Percentiles rank a stretch among this genome's conserved stretches.
These are phyloP conservation scores for Sphenopsis melanotis DNA, from an alignment of 2,797 vertebrate genomes.

Conservation along the genomic window DNA sequence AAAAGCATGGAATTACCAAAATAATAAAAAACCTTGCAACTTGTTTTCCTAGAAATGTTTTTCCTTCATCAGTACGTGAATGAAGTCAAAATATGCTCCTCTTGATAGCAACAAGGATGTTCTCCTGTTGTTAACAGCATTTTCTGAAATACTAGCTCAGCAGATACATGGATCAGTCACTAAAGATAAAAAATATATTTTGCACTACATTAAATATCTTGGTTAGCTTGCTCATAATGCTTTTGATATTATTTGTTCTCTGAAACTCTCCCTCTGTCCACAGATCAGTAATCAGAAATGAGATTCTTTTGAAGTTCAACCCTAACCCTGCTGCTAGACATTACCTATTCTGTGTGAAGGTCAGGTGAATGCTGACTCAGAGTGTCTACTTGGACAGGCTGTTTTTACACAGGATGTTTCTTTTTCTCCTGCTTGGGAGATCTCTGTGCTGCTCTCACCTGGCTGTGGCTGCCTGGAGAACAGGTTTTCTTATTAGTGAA, in stretches of 20 bases:
- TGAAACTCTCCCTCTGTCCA: not conserved
- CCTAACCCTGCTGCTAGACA: not conserved
- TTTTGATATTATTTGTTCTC: constrained; percentile 33
- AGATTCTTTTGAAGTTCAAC: constrained; percentile 43
- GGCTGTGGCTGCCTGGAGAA: not conserved
- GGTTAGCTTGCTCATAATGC: constrained; percentile 24
- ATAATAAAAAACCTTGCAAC: not conserved
- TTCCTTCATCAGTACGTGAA: not conserved
- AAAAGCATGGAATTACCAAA: not conserved
- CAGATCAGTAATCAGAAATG: constrained; percentile 46
- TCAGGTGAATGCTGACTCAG: constrained; percentile 31
- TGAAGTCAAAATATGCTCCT: not conserved
- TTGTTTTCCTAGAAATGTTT: not conserved
- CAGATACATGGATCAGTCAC: not conserved
- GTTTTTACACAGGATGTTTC: not conserved
- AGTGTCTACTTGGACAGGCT: not conserved
- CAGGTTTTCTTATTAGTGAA: not conserved
- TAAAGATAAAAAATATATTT: not conserved
- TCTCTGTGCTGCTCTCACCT: not conserved
- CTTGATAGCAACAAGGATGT: not conserved
- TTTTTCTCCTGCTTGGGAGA: not conserved
- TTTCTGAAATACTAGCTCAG: not conserved
- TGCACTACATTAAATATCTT: not conserved
- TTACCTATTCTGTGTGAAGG: constrained; percentile 38
- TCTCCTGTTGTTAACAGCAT: not conserved